phyloP scores from a whole-genome alignment of 2,113 vertebrate genomes.

The Nibea albiflora region DNA sequence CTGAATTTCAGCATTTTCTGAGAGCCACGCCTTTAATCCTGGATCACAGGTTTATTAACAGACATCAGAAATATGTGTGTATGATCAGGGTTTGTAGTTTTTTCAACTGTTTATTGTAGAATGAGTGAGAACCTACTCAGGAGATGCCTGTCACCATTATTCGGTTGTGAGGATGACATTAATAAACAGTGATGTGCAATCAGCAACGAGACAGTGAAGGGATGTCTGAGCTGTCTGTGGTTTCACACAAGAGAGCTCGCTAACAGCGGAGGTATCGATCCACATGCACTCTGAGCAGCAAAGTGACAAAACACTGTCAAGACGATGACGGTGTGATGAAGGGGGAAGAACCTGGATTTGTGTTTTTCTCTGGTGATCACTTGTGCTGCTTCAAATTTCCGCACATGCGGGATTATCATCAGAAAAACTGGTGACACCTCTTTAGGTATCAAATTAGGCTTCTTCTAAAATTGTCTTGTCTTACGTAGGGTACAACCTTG shows the following conservation, averaged over 20 bases:
- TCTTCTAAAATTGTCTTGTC: too few species aligned
- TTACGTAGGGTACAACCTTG: too few species aligned
- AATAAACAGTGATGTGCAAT: conserved; percentile 56
- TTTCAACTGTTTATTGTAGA: neutral
- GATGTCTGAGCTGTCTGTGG: conserved; percentile 65
- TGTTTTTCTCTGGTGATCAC: conserved; percentile 15
- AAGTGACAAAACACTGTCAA: conserved; percentile 70
- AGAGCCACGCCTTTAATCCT: too few species aligned
- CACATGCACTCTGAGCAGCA: conserved; percentile 51
- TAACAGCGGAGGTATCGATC: conserved; percentile 62
- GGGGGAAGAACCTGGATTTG: conserved; percentile 2
- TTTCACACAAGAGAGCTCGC: conserved; percentile 62
- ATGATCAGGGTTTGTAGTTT: neutral
- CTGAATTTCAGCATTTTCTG: neutral
- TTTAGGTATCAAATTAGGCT: too few species aligned
- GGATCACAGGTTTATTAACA: neutral
- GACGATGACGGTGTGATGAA: conserved; percentile 31
- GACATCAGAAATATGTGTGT: neutral
- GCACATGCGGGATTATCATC: neutral
- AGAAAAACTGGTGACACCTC: neutral
- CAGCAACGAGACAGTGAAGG: conserved; percentile 40
- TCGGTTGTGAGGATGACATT: conserved; percentile 38
- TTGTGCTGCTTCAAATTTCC: conserved; percentile 14
- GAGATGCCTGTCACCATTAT: neutral
- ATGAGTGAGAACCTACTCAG: neutral